Evolutionary conservation across 2,113 vertebrate genomes (phyloP).

Genomic region (Ariopsis seemanni): DNA sequence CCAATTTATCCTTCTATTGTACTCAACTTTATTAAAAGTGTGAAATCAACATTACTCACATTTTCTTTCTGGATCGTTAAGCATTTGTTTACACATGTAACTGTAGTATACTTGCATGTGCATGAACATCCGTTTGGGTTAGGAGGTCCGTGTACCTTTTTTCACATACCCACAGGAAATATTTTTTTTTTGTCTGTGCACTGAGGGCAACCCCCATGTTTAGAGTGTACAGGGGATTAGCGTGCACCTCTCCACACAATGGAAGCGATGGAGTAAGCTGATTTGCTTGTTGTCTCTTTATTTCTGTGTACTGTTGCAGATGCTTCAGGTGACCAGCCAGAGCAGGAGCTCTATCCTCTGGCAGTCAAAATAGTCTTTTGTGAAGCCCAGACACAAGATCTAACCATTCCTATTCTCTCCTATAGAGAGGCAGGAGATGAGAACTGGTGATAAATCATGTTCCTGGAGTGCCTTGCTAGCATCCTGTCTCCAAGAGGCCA

Average conservation of each 20-base stretch:
- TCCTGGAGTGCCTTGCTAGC: conserved; percentile 37
- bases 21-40: background rate
- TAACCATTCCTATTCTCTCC: conserved; percentile 45
- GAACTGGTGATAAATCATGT: conserved; percentile 48
- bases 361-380: conserved; percentile 71
- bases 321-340: conserved; percentile 46
- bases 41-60: background rate
- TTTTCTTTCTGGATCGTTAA: background rate
- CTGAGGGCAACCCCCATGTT: conserved; percentile 5
- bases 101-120: background rate
- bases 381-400: conserved; percentile 64
- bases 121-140: background rate
- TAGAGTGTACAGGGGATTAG: background rate
- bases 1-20: background rate
- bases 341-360: conserved; percentile 21
- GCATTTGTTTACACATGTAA: background rate
- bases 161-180: conserved; percentile 6
- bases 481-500: conserved; percentile 20
- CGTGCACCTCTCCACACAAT: conserved; percentile 38
- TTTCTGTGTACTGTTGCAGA: conserved; percentile 56
- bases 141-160: conserved; percentile 2
- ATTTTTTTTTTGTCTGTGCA: background rate
- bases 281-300: conserved; percentile 55
- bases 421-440: conserved; percentile 58
- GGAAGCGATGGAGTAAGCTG: conserved; percentile 56